These are phyloP conservation scores for Drosophila oshimai DNA, from an alignment of 1,140 invertebrate genomes.

Conservation along the genomic window DNA sequence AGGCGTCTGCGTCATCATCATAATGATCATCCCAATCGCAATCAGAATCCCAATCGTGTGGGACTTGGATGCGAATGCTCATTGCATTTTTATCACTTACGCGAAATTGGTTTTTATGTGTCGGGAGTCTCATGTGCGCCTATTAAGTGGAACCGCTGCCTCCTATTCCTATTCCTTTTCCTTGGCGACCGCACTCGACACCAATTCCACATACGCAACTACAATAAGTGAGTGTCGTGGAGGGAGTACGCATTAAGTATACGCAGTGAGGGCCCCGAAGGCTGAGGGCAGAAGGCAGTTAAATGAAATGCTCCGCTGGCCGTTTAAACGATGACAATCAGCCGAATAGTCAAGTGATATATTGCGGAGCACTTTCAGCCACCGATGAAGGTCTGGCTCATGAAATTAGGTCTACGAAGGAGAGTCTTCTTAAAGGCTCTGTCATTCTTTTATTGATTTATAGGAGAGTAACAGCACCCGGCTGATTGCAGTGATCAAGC, in stretches of 20 bases:
- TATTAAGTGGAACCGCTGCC: slow-evolving; percentile 75
- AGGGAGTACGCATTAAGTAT: slow-evolving; percentile 16
- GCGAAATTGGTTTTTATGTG: slow-evolving; percentile 81
- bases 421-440: slow-evolving; percentile 6
- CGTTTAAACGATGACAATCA: slow-evolving; percentile 75
- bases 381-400: too few species aligned
- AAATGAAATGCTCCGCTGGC: slow-evolving; percentile 65
- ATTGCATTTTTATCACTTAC: slow-evolving; percentile 81
- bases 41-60: slow-evolving; percentile 23
- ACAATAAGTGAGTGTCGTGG: slow-evolving; percentile 18
- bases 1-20: slow-evolving; percentile 55
- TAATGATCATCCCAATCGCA: slow-evolving; percentile 33
- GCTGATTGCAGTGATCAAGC: slow-evolving; percentile 59
- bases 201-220: slow-evolving; percentile 43
- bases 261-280: not conserved
- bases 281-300: slow-evolving; percentile 54
- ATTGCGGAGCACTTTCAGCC: slow-evolving; percentile 21
- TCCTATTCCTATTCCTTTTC: slow-evolving; percentile 18
- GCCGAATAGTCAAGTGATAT: slow-evolving; percentile 55
- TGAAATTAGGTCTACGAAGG: not conserved
- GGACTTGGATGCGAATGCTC: slow-evolving; percentile 39
- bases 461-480: slow-evolving; percentile 29
- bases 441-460: slow-evolving; percentile 76
- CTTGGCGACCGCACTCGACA: slow-evolving; percentile 40
- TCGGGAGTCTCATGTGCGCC: slow-evolving; percentile 70